Base-by-base conservation (phyloP, 2,113 vertebrate genomes). In the Physeter macrocephalus region DNA sequence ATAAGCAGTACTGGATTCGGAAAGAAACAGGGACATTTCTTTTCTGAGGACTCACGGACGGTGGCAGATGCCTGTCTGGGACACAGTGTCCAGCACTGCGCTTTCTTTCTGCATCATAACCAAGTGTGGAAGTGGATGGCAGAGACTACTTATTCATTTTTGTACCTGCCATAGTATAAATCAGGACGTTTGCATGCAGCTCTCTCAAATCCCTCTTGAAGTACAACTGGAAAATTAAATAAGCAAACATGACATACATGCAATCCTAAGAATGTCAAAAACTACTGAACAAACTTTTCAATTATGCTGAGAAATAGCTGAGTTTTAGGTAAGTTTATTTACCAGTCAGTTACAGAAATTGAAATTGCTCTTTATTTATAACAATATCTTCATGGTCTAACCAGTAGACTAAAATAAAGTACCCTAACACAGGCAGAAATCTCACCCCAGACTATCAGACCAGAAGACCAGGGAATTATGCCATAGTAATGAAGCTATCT, bases 311-410 rank as follows among this genome's bases (percentile, higher is more conserved):
- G 81, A 97, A 95, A 93, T 14, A 90, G 72, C 88, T 97, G 86
- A 96, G 29, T 92, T 97, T 93, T 75, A 88, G 59, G 62, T 77
- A 97, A 95, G 94, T 94, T 96, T 97, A 96, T 93, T 94, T 97
- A 97, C 92, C 84, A 59, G 27, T 59, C 57, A 49, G 96, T 93
- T 91, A 95, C 67, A 97, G 94, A 97, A 97, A 97, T 39, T 95
- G 87, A 57, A 92, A 92, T 97, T 98, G 86, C 83, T 91, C 95
- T 98, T 81, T 97, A 97, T 96, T 98, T 96, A 90, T 97, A 83
- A 95, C 25, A 20, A 27, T 95, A 97, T 95, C 87, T 93, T 96
- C 91, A 95, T 93, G 94, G 95, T 91, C 92, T 93, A 92, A 92
- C 88, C 88, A 84, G 81, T 39, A 94, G 72, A 97, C 90, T 46